Evolutionary conservation across 2,797 vertebrate genomes (phyloP), one percentile per base, ranked within the genome.

Genomic region (Aotus griseimembra): DNA sequence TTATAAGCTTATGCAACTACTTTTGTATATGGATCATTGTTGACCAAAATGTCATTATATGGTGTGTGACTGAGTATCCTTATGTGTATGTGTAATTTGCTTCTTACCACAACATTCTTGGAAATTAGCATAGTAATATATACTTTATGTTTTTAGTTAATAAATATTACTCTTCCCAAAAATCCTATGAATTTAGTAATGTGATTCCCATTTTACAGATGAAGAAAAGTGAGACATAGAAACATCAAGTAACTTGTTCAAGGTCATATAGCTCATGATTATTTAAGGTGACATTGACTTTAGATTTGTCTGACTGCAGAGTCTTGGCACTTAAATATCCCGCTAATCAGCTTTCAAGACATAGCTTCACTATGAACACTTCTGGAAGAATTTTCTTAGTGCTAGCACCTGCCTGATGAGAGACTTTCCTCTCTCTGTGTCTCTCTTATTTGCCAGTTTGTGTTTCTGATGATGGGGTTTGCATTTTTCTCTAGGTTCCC

Each of bases 141-240:
- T 6, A n/a, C 4, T 89, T 81, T 33, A 75, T 77, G 30, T 64
- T 96, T 86, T 73, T 52, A 85, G 52, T 88, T 33, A 90, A 52
- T 86, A 57, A 7, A 12, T 70, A 57, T 72, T 20, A 48, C 4
- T 95, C 48, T 96, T 83, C 46, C 50, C 94, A 61, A 79, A 1
- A 88, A 72, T 41, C 7, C 28, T 48, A 58, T 75, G 33, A 79
- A 58, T 52, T 88, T 57, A 39, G 15, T 84, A 48, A 58, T 82
- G 10, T 67, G 41, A 90, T 80, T 91, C 15, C 12, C 26, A 76
- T 82, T 94, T 94, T 93, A 76, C 5, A 85, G 81, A 92, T 81
- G 85, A 77, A 88, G 64, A 33, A 33, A 89, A 88, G 41, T 22
- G 28, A 70, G 19, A 2, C n/a, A 70, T 15, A 86, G 39, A 93